phyloP scores from a whole-genome alignment of 2,888 invertebrate species.

The Pycnomerus fuliginosus region DNA sequence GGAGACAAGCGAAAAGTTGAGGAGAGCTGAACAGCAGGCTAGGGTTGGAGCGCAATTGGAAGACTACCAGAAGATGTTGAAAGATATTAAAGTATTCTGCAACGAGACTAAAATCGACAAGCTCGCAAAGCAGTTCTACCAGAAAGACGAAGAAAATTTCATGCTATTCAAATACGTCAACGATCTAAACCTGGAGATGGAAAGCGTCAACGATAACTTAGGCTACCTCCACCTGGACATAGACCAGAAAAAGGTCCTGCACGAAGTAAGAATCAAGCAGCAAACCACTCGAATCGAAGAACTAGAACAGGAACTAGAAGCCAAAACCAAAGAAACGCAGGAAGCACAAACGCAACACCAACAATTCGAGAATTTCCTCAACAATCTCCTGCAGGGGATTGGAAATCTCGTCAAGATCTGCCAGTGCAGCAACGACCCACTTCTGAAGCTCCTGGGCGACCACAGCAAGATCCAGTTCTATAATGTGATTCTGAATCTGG shows the following conservation, averaged over 20 bases:
- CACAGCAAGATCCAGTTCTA: slow-evolving; percentile 70
- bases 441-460: slow-evolving; percentile 67
- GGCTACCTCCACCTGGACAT: slow-evolving; percentile 64
- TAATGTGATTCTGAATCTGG: slow-evolving; percentile 80
- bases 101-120: slow-evolving; percentile 67
- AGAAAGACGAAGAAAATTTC: slow-evolving; percentile 88
- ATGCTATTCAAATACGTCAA: slow-evolving; percentile 89
- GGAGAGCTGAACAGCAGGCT: slow-evolving; percentile 65
- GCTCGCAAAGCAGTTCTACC: slow-evolving; percentile 72
- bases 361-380: slow-evolving; percentile 43
- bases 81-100: slow-evolving; percentile 50
- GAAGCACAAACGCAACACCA: slow-evolving; percentile 31
- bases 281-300: slow-evolving; percentile 62
- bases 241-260: slow-evolving; percentile 62
- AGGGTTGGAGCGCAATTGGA: slow-evolving; percentile 61
- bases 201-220: slow-evolving; percentile 69
- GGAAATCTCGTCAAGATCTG: slow-evolving; percentile 62
- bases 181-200: slow-evolving; percentile 82
- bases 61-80: slow-evolving; percentile 32
- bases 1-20: slow-evolving; percentile 70
- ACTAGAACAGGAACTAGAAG: slow-evolving; percentile 54
- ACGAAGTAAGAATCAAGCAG: slow-evolving; percentile 58
- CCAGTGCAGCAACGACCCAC: slow-evolving; percentile 71
- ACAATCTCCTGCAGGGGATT: slow-evolving; percentile 54
- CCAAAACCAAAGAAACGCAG: slow-evolving; percentile 14